Evolutionary conservation across 2,888 invertebrate genomes (phyloP).

Genomic region (Acutogordius australiensis): DNA sequence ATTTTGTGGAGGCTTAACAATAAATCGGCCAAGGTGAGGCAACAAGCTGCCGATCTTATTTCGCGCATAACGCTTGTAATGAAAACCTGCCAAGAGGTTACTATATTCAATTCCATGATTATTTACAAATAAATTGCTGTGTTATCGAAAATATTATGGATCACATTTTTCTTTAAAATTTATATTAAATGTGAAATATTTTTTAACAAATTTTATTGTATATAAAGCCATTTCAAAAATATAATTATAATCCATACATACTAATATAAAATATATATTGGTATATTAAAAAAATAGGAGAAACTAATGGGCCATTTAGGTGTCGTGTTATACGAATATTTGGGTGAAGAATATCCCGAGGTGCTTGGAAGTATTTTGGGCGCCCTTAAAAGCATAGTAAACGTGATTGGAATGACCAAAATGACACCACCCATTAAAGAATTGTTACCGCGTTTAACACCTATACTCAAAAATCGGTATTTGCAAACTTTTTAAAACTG

Average conservation of each 20-base stretch:
- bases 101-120: too few species aligned
- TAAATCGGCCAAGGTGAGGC: slow-evolving; percentile 88
- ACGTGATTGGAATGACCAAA: slow-evolving; percentile 98
- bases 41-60: slow-evolving; percentile 95
- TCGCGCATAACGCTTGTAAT: slow-evolving; percentile 85
- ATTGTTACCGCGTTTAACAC: slow-evolving; percentile 69
- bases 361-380: slow-evolving; percentile 89
- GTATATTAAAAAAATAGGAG: slow-evolving; percentile 43
- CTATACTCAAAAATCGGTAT: slow-evolving; percentile 77
- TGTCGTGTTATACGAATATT: slow-evolving; percentile 85
- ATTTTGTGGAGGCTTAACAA: slow-evolving; percentile 97
- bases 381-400: slow-evolving; percentile 91
- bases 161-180: too few species aligned
- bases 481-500: too few species aligned
- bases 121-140: too few species aligned
- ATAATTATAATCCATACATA: too few species aligned
- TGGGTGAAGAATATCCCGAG: slow-evolving; percentile 97
- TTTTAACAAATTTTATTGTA: background rate
- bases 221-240: too few species aligned
- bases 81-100: slow-evolving; percentile 87
- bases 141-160: too few species aligned
- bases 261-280: slow-evolving; percentile 8
- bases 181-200: background rate
- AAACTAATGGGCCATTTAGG: slow-evolving; percentile 98
- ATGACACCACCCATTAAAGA: slow-evolving; percentile 99